These are phyloP conservation scores for Epsilonema sp. DNA, from an alignment of 2,888 invertebrate species.

Conservation along the genomic window DNA sequence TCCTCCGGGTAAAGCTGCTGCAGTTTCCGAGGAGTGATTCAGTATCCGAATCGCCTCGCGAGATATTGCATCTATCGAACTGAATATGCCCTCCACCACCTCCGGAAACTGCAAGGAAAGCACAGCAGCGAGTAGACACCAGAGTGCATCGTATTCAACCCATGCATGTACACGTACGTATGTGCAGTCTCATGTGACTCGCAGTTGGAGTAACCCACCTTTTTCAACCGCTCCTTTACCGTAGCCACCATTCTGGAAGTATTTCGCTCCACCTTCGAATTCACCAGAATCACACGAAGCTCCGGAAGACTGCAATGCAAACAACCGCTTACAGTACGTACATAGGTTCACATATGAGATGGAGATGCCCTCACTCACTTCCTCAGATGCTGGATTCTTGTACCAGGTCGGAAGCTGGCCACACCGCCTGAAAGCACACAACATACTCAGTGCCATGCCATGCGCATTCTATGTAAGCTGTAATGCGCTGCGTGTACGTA, in stretches of 20 bases:
- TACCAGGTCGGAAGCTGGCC: constrained; percentile 26
- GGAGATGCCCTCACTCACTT: constrained; percentile 23
- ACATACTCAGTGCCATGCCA: not conserved
- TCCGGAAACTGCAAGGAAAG: constrained; percentile 41
- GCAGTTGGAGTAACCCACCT: too few species aligned
- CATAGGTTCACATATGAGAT: too few species aligned
- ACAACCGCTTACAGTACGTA: too few species aligned
- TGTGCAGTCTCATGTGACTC: not conserved
- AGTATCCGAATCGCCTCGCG: constrained; percentile 34
- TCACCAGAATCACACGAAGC: constrained; percentile 50
- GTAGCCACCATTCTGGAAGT: constrained; percentile 50
- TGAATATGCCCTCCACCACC: constrained; percentile 52
- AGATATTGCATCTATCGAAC: constrained; percentile 52
- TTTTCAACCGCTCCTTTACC: constrained; percentile 40
- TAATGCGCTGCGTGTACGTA: too few species aligned
- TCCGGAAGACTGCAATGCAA: constrained; percentile 20
- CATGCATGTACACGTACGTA: not conserved
- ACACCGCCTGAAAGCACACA: constrained; percentile 21
- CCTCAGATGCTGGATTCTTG: constrained; percentile 23
- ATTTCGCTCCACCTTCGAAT: constrained; percentile 61
- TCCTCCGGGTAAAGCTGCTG: too few species aligned
- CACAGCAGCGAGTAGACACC: constrained; percentile 1
- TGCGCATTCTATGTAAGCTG: too few species aligned
- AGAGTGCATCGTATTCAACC: not conserved
- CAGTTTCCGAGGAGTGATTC: too few species aligned